A percentile compares a stretch with the other conserved stretches of the same genome.
These are phyloP conservation scores for Heliornis fulica DNA, from an alignment of 2,113 vertebrate species.

Conservation along the genomic window DNA sequence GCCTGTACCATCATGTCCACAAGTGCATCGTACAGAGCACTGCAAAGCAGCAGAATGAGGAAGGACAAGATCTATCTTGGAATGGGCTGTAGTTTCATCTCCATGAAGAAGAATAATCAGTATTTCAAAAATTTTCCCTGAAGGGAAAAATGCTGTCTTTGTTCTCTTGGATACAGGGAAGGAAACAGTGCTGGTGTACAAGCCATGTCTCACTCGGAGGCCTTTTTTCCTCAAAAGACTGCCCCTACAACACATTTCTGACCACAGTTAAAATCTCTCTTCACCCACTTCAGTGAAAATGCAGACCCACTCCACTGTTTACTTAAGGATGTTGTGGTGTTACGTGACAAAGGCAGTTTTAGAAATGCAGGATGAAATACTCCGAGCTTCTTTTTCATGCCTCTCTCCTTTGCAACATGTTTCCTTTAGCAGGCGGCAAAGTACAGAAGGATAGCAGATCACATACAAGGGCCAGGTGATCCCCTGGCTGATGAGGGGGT, in stretches of 20 bases:
- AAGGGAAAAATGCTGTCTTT: not conserved
- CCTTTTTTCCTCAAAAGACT: not conserved
- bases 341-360: not conserved
- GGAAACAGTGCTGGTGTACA: not conserved
- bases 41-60: not conserved
- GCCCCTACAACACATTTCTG: not conserved
- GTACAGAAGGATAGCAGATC: slow-evolving; percentile 20
- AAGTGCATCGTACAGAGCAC: accelerated
- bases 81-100: not conserved
- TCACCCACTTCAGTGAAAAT: not conserved
- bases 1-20: not conserved
- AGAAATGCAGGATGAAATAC: not conserved
- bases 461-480: slow-evolving; percentile 1
- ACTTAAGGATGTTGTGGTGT: not conserved
- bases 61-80: not conserved
- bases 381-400: not conserved
- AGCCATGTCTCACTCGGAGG: not conserved
- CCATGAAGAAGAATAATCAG: not conserved
- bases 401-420: not conserved
- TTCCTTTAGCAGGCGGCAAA: slow-evolving; percentile 15
- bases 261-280: not conserved
- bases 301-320: not conserved
- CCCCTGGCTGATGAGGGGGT: not conserved
- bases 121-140: not conserved
- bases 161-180: not conserved